Conservation (phyloP, 2,113 vertebrate species). For the Neogale vison region DNA sequence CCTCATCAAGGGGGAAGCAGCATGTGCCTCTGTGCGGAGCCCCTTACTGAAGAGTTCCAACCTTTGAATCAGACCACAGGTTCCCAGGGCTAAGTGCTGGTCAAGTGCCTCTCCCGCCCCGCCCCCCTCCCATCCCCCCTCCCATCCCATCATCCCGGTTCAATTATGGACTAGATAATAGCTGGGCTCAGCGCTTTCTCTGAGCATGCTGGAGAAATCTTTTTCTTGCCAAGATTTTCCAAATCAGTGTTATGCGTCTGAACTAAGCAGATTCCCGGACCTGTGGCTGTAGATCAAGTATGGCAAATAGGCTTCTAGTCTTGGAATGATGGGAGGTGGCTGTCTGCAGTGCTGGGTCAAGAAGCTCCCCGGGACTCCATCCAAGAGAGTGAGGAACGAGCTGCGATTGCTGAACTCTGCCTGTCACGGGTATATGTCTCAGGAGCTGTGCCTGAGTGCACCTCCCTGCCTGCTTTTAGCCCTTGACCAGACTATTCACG, state of each 20-base stretch:
- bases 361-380: neutral
- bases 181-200: neutral
- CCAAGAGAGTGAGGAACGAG: neutral
- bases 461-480: neutral
- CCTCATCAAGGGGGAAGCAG: neutral
- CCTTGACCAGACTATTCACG: neutral
- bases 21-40: neutral
- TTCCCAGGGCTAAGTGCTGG: neutral
- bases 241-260: neutral
- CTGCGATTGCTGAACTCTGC: neutral
- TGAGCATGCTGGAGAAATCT: neutral
- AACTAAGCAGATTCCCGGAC: neutral
- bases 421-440: rapidly evolving
- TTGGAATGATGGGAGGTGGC: neutral
- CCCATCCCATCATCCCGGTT: neutral
- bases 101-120: neutral
- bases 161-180: rapidly evolving
- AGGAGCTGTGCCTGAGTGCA: neutral
- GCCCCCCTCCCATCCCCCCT: neutral
- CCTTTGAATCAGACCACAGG: neutral
- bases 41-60: neutral
- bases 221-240: neutral
- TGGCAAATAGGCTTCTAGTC: neutral
- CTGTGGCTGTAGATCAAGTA: neutral
- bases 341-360: neutral